A percentile compares a stretch with the other conserved stretches of the same genome.
Conservation (phyloP, 2,113 vertebrate species). For the Nestor notabilis region DNA sequence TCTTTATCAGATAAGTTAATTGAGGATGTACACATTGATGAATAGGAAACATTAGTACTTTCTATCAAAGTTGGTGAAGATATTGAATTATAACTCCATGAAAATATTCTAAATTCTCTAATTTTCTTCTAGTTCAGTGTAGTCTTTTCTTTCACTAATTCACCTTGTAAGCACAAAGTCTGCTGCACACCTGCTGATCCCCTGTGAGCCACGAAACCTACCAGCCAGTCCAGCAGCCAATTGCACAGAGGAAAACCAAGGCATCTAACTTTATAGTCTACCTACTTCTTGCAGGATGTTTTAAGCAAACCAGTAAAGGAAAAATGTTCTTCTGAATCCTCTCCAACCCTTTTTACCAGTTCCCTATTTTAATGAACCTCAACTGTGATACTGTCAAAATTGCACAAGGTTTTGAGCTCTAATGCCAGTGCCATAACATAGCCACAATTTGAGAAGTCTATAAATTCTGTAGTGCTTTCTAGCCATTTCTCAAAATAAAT, state of each 20-base stretch:
- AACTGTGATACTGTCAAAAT: not conserved
- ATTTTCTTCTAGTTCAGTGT: not conserved
- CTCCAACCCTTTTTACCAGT: not conserved
- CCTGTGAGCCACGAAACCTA: not conserved
- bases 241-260: accelerated
- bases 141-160: not conserved
- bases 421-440: not conserved
- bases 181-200: not conserved
- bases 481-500: not conserved
- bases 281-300: not conserved
- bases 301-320: not conserved
- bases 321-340: not conserved
- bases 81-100: not conserved
- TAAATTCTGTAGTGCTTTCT: not conserved
- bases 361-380: not conserved
- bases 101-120: not conserved
- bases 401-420: not conserved
- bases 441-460: not conserved
- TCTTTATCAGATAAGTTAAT: not conserved
- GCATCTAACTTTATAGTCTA: not conserved
- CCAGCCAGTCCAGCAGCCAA: not conserved
- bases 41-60: not conserved
- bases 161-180: not conserved
- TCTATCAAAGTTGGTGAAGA: not conserved
- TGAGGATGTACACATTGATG: not conserved